phyloP scores from a whole-genome alignment of 2,888 invertebrate species.

The Odontocerum albicorne region DNA sequence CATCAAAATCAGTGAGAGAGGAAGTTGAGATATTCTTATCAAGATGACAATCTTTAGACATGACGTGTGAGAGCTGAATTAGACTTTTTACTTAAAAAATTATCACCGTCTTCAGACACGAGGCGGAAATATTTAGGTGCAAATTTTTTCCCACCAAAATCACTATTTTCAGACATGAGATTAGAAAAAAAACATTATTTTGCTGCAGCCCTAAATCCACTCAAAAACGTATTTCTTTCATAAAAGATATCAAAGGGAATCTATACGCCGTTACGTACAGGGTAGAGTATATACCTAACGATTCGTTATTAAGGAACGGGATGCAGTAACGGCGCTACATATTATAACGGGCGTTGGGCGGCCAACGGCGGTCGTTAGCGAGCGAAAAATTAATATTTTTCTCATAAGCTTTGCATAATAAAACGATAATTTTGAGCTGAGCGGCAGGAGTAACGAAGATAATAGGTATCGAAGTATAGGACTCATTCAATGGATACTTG shows the following conservation, averaged over 20 bases:
- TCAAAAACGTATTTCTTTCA: too few relatives aligned
- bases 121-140: too few relatives aligned
- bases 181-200: too few relatives aligned
- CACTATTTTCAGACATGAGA: too few relatives aligned
- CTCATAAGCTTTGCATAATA: constrained; percentile 38
- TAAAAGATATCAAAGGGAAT: constrained; percentile 32
- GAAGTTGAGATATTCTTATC: too few relatives aligned
- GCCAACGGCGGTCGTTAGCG: constrained; percentile 35
- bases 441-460: constrained; percentile 34
- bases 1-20: too few relatives aligned
- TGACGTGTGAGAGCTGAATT: too few relatives aligned
- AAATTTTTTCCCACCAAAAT: too few relatives aligned
- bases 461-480: constrained; percentile 24
- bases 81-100: too few relatives aligned
- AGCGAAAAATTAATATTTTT: constrained; percentile 37
- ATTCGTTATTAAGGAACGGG: constrained; percentile 35
- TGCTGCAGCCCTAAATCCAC: too few relatives aligned
- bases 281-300: constrained; percentile 24
- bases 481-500: constrained; percentile 10
- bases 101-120: too few relatives aligned
- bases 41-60: too few relatives aligned
- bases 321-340: constrained; percentile 18
- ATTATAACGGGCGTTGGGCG: constrained; percentile 19
- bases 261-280: constrained; percentile 21
- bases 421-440: constrained; percentile 35